Evolutionary conservation across 2,888 invertebrate species (phyloP).

Genomic region (Capitulum mitella): DNA sequence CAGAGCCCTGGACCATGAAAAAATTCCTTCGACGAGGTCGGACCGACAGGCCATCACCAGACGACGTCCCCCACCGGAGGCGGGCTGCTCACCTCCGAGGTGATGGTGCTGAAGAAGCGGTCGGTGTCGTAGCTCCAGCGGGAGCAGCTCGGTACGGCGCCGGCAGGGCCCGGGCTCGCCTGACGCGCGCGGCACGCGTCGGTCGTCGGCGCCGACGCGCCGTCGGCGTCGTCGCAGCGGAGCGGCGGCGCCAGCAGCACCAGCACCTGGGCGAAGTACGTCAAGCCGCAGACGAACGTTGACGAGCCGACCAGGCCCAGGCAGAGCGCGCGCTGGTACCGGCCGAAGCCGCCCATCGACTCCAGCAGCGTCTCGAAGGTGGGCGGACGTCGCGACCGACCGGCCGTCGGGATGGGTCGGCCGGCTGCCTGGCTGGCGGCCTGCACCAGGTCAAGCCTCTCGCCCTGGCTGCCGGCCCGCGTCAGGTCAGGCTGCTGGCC

Average conservation of each 20-base stretch:
- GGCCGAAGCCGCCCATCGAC: slow-evolving; percentile 45
- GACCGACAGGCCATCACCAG: too few species aligned
- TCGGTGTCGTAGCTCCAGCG: slow-evolving; percentile 32
- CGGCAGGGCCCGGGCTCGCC: slow-evolving; percentile 17
- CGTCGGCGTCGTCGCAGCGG: slow-evolving; percentile 26
- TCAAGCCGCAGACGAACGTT: slow-evolving; percentile 31
- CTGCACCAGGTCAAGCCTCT: too few species aligned
- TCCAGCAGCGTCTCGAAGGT: slow-evolving; percentile 32
- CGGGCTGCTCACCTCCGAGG: slow-evolving; percentile 31
- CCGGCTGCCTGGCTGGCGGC: too few species aligned
- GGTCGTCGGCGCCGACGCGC: not conserved
- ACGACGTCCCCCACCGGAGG: too few species aligned
- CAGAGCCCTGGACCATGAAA: too few species aligned
- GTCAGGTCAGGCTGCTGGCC: too few species aligned
- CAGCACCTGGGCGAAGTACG: slow-evolving; percentile 35
- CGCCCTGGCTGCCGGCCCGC: too few species aligned
- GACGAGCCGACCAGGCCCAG: slow-evolving; percentile 34
- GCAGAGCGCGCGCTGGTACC: slow-evolving; percentile 41
- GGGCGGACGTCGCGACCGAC: too few species aligned
- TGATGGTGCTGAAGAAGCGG: slow-evolving; percentile 32
- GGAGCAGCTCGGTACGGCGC: slow-evolving; percentile 31
- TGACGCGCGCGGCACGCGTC: not conserved
- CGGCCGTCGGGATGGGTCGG: too few species aligned
- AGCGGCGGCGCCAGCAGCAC: slow-evolving; percentile 33
- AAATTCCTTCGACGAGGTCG: too few species aligned